These are phyloP conservation scores for Cremastobaeus sp. DNA, from an alignment of 2,888 invertebrate species.

Conservation along the genomic window DNA sequence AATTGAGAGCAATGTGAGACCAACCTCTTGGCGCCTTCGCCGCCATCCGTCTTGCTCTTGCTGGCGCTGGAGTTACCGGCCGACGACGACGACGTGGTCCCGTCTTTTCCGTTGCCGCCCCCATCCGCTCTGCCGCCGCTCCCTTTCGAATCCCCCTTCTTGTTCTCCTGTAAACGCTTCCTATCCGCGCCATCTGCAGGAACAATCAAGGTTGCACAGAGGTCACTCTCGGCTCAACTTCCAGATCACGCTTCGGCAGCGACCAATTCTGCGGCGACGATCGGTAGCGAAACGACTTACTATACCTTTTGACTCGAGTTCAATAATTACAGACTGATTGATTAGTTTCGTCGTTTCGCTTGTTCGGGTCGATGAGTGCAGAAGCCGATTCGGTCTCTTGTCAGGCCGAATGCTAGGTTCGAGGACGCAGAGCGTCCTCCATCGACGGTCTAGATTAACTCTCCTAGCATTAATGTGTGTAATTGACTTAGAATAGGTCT, in stretches of 20 bases:
- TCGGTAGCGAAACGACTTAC: constrained; percentile 26
- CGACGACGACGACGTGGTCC: constrained; percentile 65
- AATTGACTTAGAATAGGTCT: constrained; percentile 74
- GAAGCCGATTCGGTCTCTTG: constrained; percentile 7
- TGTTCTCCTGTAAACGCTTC: constrained; percentile 77
- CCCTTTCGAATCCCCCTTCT: constrained; percentile 77
- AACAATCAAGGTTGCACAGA: constrained; percentile 75
- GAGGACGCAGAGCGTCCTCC: constrained; percentile 64
- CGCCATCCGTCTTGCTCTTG: constrained; percentile 82
- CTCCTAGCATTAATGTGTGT: constrained; percentile 69
- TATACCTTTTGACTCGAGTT: constrained; percentile 1
- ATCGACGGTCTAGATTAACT: constrained; percentile 74
- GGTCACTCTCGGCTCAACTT: constrained; percentile 70
- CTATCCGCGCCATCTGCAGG: constrained; percentile 77
- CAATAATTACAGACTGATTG: not conserved
- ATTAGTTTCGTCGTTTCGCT: constrained; percentile 18
- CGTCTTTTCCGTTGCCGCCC: constrained; percentile 72
- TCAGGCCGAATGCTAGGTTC: constrained; percentile 3
- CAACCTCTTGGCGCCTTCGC: constrained; percentile 80
- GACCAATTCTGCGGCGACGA: constrained; percentile 24
- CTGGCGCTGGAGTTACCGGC: constrained; percentile 78
- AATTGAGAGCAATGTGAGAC: constrained; percentile 76
- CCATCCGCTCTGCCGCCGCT: constrained; percentile 75
- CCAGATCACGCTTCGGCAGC: constrained; percentile 5
- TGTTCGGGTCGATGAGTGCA: constrained; percentile 15